Evolutionary conservation across 2,113 vertebrate species (phyloP).

Genomic region (Nibea albiflora): DNA sequence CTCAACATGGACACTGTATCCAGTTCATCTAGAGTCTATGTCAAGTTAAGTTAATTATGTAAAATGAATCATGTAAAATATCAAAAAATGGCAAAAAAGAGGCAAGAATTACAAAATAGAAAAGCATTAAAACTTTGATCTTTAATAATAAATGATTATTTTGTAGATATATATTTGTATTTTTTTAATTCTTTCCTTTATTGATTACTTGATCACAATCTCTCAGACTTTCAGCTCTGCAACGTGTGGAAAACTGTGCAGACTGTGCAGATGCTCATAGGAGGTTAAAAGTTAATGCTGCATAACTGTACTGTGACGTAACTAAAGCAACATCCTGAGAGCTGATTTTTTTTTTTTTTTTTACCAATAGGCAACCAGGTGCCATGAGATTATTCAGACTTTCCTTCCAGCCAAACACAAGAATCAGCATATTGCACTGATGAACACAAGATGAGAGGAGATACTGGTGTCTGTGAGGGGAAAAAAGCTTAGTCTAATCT

Average conservation of each 20-base stretch:
- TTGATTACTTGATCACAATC: neutral
- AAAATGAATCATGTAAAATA: neutral
- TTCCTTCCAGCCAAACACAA: neutral
- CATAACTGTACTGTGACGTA: neutral
- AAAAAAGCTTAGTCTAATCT: too few relatives aligned
- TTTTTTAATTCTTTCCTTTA: neutral
- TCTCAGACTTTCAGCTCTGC: neutral
- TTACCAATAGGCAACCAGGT: neutral
- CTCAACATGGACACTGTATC: neutral
- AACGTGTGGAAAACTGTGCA: neutral
- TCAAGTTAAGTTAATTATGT: too few relatives aligned
- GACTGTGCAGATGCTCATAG: neutral
- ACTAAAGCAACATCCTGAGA: neutral
- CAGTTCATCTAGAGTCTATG: neutral
- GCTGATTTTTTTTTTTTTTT: neutral
- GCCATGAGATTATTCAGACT: neutral
- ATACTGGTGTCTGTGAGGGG: too few relatives aligned
- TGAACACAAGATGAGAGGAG: neutral
- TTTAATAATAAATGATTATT: neutral
- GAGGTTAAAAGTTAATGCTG: constrained; percentile 24
- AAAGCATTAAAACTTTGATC: neutral
- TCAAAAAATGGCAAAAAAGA: neutral
- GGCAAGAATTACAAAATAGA: neutral
- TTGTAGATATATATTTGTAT: neutral
- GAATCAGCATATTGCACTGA: neutral